Evolutionary conservation across 2,797 vertebrate species (phyloP).

Genomic region (Phoxinus dragarum): DNA sequence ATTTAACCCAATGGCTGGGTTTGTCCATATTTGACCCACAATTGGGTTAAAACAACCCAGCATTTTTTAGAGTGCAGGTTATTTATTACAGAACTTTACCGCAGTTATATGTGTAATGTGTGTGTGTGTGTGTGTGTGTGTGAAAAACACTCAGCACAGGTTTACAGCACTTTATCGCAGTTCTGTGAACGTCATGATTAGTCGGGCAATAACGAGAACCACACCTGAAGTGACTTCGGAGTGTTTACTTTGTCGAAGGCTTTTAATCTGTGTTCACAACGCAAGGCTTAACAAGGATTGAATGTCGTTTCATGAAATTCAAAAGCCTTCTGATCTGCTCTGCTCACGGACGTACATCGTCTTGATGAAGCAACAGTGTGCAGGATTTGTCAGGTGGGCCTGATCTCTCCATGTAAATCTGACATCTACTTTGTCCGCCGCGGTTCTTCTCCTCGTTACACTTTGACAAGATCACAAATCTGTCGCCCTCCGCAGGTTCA

Average conservation of each 20-base stretch:
- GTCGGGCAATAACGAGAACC: not conserved
- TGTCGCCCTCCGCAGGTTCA: constrained; percentile 22
- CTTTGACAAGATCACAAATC: constrained; percentile 55
- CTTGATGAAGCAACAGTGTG: constrained; percentile 25
- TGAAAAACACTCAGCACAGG: not conserved
- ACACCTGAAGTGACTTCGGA: constrained; percentile 1
- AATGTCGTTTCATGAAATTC: not conserved
- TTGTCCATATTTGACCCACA: too few species aligned
- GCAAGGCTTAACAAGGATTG: not conserved
- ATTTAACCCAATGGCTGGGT: too few species aligned
- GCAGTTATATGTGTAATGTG: not conserved
- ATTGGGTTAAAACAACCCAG: too few species aligned
- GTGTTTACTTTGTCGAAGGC: not conserved
- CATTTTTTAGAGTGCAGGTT: too few species aligned
- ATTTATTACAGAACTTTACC: too few species aligned
- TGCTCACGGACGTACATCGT: not conserved
- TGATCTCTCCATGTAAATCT: constrained; percentile 44
- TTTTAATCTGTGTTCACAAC: not conserved
- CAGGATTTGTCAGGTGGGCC: constrained; percentile 40
- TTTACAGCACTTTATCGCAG: not conserved
- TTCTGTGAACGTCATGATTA: not conserved
- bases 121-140: too few species aligned
- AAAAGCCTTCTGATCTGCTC: not conserved
- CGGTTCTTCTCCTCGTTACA: constrained; percentile 20
- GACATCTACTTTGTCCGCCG: constrained; percentile 43